Percentiles rank a stretch among this genome's conserved stretches.
phyloP scores from a whole-genome alignment of 1,140 invertebrate species.

The Pygmarrhopalites habei region DNA sequence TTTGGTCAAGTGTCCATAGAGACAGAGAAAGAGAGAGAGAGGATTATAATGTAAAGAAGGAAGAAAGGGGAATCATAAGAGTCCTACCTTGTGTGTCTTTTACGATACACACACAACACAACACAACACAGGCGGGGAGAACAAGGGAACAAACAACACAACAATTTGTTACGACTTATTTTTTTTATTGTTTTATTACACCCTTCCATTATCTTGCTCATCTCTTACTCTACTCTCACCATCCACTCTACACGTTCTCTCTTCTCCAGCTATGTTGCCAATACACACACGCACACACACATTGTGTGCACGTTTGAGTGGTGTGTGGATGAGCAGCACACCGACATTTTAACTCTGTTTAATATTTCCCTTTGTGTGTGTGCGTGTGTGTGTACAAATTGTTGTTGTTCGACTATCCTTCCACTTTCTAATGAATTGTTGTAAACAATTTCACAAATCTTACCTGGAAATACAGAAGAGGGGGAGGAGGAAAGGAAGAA shows the following conservation, averaged over 20 bases:
- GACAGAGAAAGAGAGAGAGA: too few species aligned
- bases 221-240: not conserved
- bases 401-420: too few species aligned
- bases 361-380: not conserved
- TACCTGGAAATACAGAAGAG: too few species aligned
- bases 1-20: too few species aligned
- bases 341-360: not conserved
- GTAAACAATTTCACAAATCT: too few species aligned
- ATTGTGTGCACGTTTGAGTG: not conserved
- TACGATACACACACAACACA: too few species aligned
- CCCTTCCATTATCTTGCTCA: not conserved
- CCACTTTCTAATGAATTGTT: too few species aligned
- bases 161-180: conserved; percentile 31
- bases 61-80: conserved; percentile 15
- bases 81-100: conserved; percentile 5
- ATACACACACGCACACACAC: too few species aligned
- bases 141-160: conserved; percentile 20
- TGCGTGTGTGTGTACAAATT: too few species aligned
- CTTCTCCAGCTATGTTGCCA: too few species aligned
- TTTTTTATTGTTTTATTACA: conserved; percentile 24
- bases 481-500: too few species aligned
- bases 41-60: conserved; percentile 1
- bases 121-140: conserved; percentile 4
- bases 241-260: too few species aligned
- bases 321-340: not conserved